Conservation (phyloP, 2,888 invertebrate genomes). For the Ormyrus pomaceus region DNA sequence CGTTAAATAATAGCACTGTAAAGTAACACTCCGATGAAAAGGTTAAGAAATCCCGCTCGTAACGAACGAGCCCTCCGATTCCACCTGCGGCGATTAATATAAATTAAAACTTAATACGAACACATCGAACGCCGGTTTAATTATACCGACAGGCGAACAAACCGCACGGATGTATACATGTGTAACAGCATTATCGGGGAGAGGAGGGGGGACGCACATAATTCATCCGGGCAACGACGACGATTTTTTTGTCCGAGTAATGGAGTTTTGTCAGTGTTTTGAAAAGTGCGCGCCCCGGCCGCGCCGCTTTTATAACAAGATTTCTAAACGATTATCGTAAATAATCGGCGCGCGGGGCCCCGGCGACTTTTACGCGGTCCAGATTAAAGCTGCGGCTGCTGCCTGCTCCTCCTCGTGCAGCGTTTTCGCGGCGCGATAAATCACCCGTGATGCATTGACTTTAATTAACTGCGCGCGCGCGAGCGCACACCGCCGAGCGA, state of each 20-base stretch:
- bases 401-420: neutral
- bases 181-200: too few species aligned
- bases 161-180: too few species aligned
- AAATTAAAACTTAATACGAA: conserved; percentile 26
- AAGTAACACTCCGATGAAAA: neutral
- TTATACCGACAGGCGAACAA: neutral
- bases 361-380: conserved; percentile 45
- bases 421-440: conserved; percentile 53
- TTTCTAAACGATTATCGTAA: conserved; percentile 57
- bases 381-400: conserved; percentile 33
- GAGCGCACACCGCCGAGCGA: neutral
- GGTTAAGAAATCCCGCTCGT: neutral
- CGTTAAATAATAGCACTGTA: too few species aligned
- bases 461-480: conserved; percentile 54
- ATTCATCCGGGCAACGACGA: conserved; percentile 23
- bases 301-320: conserved; percentile 44
- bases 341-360: conserved; percentile 45
- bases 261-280: conserved; percentile 39
- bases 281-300: conserved; percentile 17
- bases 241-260: conserved; percentile 24
- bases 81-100: conserved; percentile 4
- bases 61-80: neutral
- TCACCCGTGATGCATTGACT: conserved; percentile 56
- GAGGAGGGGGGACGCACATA: neutral
- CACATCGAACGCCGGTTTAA: conserved; percentile 24